A percentile compares a stretch with the other conserved stretches of the same genome.
Evolutionary conservation across 1,140 invertebrate genomes (phyloP).

Genomic region (Campodea augens): DNA sequence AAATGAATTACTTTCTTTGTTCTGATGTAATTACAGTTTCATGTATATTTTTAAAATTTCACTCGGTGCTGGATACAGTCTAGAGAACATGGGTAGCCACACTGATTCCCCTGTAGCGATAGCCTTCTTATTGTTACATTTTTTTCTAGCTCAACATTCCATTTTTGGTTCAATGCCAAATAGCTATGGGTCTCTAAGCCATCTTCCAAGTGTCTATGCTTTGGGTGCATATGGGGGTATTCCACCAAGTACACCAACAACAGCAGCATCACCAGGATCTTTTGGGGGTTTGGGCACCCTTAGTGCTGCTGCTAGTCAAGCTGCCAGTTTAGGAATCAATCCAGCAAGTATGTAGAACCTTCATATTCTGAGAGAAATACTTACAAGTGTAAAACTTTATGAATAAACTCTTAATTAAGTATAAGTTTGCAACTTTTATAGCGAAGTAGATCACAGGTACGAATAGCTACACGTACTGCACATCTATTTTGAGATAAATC

Average conservation of each 20-base stretch:
- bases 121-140: too few relatives aligned
- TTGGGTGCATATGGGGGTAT: conserved; percentile 1
- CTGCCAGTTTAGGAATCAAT: conserved; percentile 41
- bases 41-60: too few relatives aligned
- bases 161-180: conserved; percentile 3
- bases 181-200: conserved; percentile 1
- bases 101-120: too few relatives aligned
- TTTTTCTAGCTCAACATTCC: conserved; percentile 2
- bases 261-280: conserved; percentile 27
- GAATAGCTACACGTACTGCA: too few relatives aligned
- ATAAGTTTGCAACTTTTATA: too few relatives aligned
- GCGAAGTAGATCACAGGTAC: too few relatives aligned
- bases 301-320: conserved; percentile 57
- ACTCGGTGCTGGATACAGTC: too few relatives aligned
- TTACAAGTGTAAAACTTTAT: background rate
- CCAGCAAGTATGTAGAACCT: conserved; percentile 15
- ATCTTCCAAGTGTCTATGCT: conserved; percentile 5
- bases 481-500: too few relatives aligned
- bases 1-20: too few relatives aligned
- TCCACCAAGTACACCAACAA: background rate
- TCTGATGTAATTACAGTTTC: too few relatives aligned
- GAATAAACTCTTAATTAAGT: too few relatives aligned
- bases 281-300: conserved; percentile 42
- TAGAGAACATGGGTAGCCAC: too few relatives aligned
- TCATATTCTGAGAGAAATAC: background rate